These are phyloP conservation scores for Paracanthobrama guichenoti DNA, from an alignment of 2,113 vertebrate species.

Conservation along the genomic window DNA sequence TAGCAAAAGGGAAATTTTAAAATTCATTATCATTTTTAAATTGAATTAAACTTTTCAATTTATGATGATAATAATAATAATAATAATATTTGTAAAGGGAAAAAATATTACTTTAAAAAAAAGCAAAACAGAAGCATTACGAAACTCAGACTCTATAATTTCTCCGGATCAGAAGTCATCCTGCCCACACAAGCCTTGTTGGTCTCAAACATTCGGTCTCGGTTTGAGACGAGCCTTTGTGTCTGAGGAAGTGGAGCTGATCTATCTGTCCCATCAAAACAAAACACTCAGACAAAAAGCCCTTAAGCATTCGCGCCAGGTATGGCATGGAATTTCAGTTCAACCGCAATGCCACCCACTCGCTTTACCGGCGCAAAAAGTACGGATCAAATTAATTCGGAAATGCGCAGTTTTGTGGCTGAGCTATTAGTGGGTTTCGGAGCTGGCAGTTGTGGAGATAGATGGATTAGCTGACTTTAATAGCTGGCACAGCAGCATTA, in stretches of 20 bases:
- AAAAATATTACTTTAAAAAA: neutral
- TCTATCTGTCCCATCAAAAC: conserved; percentile 45
- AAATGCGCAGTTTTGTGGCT: conserved; percentile 72
- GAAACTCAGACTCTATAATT: neutral
- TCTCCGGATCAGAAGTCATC: neutral
- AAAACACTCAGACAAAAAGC: conserved; percentile 39
- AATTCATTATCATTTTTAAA: neutral
- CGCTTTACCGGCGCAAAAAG: conserved; percentile 47
- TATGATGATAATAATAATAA: too few relatives aligned
- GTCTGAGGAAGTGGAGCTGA: conserved; percentile 7
- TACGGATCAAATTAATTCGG: conserved; percentile 62
- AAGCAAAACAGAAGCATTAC: neutral
- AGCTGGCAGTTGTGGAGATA: conserved; percentile 73
- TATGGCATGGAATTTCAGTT: conserved; percentile 21
- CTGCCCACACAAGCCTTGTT: conserved; percentile 7
- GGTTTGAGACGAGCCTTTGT: neutral
- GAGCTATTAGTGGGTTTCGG: conserved; percentile 71
- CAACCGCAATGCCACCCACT: conserved; percentile 36
- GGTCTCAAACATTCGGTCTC: neutral
- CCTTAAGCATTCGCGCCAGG: conserved; percentile 37
- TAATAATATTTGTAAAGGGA: neutral
- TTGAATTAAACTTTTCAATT: neutral
- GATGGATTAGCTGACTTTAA: conserved; percentile 77
- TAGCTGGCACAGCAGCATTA: conserved; percentile 75
- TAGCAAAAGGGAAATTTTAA: neutral